Base-by-base conservation (phyloP, 2,113 vertebrate genomes). In the Nesogale talazaci region DNA sequence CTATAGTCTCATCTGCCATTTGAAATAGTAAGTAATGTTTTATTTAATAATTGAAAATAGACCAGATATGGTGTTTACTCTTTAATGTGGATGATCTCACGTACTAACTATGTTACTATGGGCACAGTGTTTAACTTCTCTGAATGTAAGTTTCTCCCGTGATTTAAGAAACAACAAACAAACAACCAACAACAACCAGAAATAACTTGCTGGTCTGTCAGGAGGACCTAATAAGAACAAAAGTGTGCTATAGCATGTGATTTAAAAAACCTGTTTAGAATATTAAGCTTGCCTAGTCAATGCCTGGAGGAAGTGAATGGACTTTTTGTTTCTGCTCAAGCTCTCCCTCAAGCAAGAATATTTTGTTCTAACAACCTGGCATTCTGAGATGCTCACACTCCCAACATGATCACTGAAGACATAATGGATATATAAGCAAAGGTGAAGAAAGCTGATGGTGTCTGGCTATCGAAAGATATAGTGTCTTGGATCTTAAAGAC, bases 101-200 rank as follows among this genome's bases (percentile, higher is more conserved):
- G 40, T 90, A 19, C 27, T 91, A 52, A 69, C 19, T 84, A 57
- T 69, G 76, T 16, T 46, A 46, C 38, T 7, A 22, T 22, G 23
- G 65, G 23, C 80, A 77, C 83, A 23, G 9, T 83, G 34, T 42
- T 90, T 85, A 63, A 70, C 19, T 38, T 95, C 34, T 80, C 20
- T 77, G 67, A 91, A 29, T 10, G 56, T 84, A 65, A 31, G 27
- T 74, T 90, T 92, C 42, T 67, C 80, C 4, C 19, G 67, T 25
- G 78, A 17, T 87, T 46, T 46, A 61, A 38, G 46, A n/a, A n/a
- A 81, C 14, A 59, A 59, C 8, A 3, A 88, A 69, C 22, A 22
- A 84, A 59, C 3, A 46, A 46, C 42, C 42, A 46, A 46, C 42
- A 95, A 69, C 88, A 69, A 84, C 92, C 40, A 34, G 88, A 88